Conservation (phyloP, 2,888 invertebrate genomes). For the Sisyra terminalis region DNA sequence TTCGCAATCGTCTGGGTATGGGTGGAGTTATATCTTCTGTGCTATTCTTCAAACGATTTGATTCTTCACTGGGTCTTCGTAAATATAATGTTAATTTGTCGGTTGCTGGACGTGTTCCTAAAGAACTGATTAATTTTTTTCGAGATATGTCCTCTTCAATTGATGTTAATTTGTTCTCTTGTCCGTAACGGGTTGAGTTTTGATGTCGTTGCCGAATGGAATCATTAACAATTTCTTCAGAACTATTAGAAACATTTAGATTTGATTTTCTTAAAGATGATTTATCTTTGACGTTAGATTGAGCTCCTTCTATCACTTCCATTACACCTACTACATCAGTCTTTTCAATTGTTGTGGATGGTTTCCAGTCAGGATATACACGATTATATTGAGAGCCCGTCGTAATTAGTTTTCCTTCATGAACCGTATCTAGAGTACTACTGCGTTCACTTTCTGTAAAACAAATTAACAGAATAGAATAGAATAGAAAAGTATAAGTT, state of each 20-base stretch:
- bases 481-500: no score
- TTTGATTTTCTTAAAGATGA: conserved; percentile 61
- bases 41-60: not conserved
- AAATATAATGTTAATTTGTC: conserved; percentile 43
- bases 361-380: conserved; percentile 65
- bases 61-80: conserved; percentile 27
- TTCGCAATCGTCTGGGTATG: conserved; percentile 14
- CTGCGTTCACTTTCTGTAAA: conserved; percentile 60
- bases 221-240: conserved; percentile 48
- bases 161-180: conserved; percentile 27
- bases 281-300: conserved; percentile 56
- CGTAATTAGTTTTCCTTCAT: conserved; percentile 47
- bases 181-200: conserved; percentile 18
- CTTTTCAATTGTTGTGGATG: conserved; percentile 59
- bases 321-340: conserved; percentile 70
- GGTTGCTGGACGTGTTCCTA: conserved; percentile 31
- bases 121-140: conserved; percentile 34
- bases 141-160: conserved; percentile 38
- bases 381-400: conserved; percentile 35
- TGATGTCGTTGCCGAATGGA: conserved; percentile 38
- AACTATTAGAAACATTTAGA: conserved; percentile 40
- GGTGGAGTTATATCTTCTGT: conserved; percentile 1
- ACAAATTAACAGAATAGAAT: no score
- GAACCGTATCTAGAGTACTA: conserved; percentile 52
- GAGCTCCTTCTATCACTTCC: conserved; percentile 73